Base-by-base conservation (phyloP, 2,888 invertebrate genomes). In the Tineola bisselliella region DNA sequence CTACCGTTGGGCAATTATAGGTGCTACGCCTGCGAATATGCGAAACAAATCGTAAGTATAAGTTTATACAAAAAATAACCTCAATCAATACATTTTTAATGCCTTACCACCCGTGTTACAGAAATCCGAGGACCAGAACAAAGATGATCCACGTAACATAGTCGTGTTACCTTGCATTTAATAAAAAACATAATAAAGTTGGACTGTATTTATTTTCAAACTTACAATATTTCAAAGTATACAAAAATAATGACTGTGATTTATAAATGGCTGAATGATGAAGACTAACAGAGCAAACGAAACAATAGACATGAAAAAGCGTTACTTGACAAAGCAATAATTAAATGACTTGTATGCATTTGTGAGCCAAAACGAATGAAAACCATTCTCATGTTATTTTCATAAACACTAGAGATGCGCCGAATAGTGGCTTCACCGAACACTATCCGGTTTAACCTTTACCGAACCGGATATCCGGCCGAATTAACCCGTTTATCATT, bases 21-120 rank as follows among this genome's bases (percentile, higher is more conserved):
- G 66, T 86, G 86, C 66, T 84, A 77, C 65, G 86, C 86, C 1
- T 86, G 86, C 65, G 77, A 82, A 10, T 62, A 71, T 19, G 33
- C 48, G 33, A 77, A 74, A 58, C 33, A 10, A 18, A 3, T 54
- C 6, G 54, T 54, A 25, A n/a, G 54, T 54, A 54, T 13, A 3
- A 10, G 6, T 6, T 25, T 25, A 25, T 25, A 25, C n/a, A n/a
- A n/a, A n/a, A n/a, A n/a, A n/a, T n/a, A n/a, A n/a, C n/a, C n/a
- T n/a, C n/a, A n/a, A n/a, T n/a, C n/a, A n/a, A n/a, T n/a, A n/a
- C n/a, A n/a, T n/a, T n/a, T n/a, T n/a, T n/a, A n/a, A n/a, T n/a
- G n/a, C n/a, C n/a, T n/a, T n/a, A n/a, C n/a, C n/a, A n/a, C n/a
- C n/a, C n/a, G n/a, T n/a, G n/a, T 38, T 38, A 38, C 38, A 38